Base-by-base conservation (phyloP, 2,113 vertebrate species). In the Dicerorhinus sumatrensis region DNA sequence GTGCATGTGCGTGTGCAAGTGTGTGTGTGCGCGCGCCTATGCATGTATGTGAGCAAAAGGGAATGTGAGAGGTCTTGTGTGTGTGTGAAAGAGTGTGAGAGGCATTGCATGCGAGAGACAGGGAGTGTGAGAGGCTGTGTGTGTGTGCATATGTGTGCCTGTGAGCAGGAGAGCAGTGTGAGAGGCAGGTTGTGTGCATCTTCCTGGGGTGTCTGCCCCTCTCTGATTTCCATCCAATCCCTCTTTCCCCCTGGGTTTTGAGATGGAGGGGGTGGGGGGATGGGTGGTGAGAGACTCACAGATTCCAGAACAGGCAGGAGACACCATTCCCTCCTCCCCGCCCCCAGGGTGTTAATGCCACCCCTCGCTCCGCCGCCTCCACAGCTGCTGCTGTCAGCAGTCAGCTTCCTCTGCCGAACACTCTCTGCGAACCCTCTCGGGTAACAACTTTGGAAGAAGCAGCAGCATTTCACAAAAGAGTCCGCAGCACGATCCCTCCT, bases 371-470 rank as follows among this genome's bases (percentile, higher is more conserved):
- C 70, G 88, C 84, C 94, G 81, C 89, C 96, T 77, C 96, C 89
- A 89, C 91, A 95, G 92, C 88, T 87, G 96, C 96, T 93, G 94
- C 85, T 62, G 81, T 86, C 97, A 90, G 96, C 90, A 94, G 69
- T 46, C 29, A 1, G 87, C 95, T 96, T 76, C 89, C 94, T 96
- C 87, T 88, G 88, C 81, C 0, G 58, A 91, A 76, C 33, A 23
- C 75, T 77, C 42, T 42, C 42, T 42, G 42, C 0, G 58, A 91
- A 76, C 33, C 16, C 75, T 77, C 93, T 97, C 4, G 6, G 89
- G 79, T 75, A 97, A 94, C 60, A 95, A 70, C 94, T 85, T 85
- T 1, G 48, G 84, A 94, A 94, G 84, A 94, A 94, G 75, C 16
- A 63, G 86, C 33, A 46, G 76, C 54, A 23, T 79, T 94, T 92